Evolutionary conservation across 2,888 invertebrate species (phyloP).

Genomic region (Pyrrhia umbra): DNA sequence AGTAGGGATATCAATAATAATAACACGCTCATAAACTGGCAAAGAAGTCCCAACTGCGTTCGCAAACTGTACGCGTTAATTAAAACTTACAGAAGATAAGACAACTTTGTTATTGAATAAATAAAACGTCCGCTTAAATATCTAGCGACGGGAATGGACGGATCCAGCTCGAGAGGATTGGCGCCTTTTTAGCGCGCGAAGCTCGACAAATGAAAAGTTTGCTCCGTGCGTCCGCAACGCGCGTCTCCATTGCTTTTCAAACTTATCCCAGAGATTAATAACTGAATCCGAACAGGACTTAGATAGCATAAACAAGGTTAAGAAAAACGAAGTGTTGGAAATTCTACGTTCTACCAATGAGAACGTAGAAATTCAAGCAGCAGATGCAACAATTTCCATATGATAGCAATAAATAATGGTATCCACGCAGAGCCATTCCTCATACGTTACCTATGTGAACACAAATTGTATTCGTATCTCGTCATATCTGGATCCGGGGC

Average conservation of each 20-base stretch:
- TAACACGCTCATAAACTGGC: slow-evolving; percentile 28
- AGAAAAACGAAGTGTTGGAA: too few relatives aligned
- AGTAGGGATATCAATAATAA: slow-evolving; percentile 35
- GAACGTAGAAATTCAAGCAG: slow-evolving; percentile 1
- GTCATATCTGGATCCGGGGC: slow-evolving; percentile 45
- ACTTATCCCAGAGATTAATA: slow-evolving; percentile 75
- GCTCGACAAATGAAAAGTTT: slow-evolving; percentile 60
- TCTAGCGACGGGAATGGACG: slow-evolving; percentile 64
- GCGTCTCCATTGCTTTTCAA: slow-evolving; percentile 56
- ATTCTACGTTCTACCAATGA: too few relatives aligned
- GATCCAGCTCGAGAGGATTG: slow-evolving; percentile 57
- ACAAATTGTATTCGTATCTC: slow-evolving; percentile 47
- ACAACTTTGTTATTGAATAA: slow-evolving; percentile 78
- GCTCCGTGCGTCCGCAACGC: slow-evolving; percentile 14
- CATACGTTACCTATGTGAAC: slow-evolving; percentile 30
- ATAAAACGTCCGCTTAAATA: slow-evolving; percentile 73
- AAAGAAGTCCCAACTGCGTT: slow-evolving; percentile 33
- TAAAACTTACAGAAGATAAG: slow-evolving; percentile 76
- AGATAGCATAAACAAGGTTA: too few relatives aligned
- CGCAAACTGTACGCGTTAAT: slow-evolving; percentile 70
- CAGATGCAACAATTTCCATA: slow-evolving; percentile 23
- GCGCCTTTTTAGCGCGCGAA: slow-evolving; percentile 63
- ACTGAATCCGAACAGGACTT: slow-evolving; percentile 64
- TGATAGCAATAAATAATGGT: slow-evolving; percentile 29
- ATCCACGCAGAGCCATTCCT: slow-evolving; percentile 24